Conservation (phyloP, 2,888 invertebrate genomes). For the Cryptocheilus praepositus region DNA sequence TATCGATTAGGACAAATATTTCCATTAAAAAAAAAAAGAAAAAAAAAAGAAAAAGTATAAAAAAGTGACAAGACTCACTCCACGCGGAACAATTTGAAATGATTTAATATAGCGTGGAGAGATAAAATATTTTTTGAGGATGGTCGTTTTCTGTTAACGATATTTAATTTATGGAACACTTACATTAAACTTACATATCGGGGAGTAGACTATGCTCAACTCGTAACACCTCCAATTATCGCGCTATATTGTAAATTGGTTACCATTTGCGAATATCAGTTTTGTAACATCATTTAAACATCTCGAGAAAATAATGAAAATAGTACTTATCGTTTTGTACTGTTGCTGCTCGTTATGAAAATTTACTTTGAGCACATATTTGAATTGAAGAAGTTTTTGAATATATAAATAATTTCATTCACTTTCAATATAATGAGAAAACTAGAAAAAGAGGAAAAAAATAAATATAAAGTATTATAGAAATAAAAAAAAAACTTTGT, state of each 20-base stretch:
- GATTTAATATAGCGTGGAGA: conserved; percentile 2
- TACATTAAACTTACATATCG: conserved; percentile 20
- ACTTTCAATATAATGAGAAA: conserved; percentile 40
- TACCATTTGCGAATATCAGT: conserved; percentile 6
- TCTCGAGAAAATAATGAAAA: conserved; percentile 4
- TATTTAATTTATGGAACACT: not conserved
- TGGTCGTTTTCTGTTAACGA: not conserved
- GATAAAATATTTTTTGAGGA: conserved; percentile 1
- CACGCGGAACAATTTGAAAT: not conserved
- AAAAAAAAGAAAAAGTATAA: conserved; percentile 17
- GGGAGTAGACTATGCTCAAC: conserved; percentile 6
- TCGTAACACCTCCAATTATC: conserved; percentile 20
- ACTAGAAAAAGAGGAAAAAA: conserved; percentile 30
- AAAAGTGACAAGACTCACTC: conserved; percentile 32
- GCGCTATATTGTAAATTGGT: conserved; percentile 34
- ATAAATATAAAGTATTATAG: conserved; percentile 34
- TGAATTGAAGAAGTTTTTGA: conserved; percentile 16
- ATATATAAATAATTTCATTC: conserved; percentile 24
- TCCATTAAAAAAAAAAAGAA: no score
- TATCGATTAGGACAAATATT: conserved; percentile 1
- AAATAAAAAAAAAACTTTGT: conserved; percentile 22
- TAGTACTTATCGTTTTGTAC: conserved; percentile 43
- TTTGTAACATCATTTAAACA: conserved; percentile 15
- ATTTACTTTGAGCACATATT: conserved; percentile 8
- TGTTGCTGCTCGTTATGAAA: conserved; percentile 21